phyloP scores from a whole-genome alignment of 2,888 invertebrate genomes.

The Scaptomyza tumidula region DNA sequence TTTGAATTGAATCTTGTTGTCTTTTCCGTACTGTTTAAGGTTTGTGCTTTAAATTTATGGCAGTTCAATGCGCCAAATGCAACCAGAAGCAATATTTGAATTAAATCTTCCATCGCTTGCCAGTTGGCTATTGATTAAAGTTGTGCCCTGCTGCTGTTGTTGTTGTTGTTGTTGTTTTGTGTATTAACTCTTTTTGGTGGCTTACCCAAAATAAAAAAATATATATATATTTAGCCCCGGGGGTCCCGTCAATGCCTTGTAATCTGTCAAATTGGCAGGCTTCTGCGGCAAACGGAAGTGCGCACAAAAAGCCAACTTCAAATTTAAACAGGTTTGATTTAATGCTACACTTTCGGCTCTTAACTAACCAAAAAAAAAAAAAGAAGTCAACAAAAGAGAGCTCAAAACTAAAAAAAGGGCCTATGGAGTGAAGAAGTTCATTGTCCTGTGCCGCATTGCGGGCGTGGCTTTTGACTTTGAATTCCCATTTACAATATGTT shows the following conservation, averaged over 20 bases:
- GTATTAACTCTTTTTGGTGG: conserved; percentile 31
- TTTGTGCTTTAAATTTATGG: conserved; percentile 50
- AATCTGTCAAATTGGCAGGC: conserved; percentile 77
- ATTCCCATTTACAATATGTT: conserved; percentile 24
- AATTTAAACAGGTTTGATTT: conserved; percentile 73
- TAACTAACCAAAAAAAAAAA: background rate
- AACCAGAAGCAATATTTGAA: background rate
- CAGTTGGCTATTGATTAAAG: conserved; percentile 67
- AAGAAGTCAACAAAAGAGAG: background rate
- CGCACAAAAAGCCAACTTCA: conserved; percentile 52
- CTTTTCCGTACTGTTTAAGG: conserved; percentile 2
- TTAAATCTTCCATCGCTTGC: conserved; percentile 43
- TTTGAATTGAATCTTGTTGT: conserved; percentile 20
- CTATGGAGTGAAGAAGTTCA: conserved; percentile 49
- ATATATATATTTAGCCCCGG: conserved; percentile 9
- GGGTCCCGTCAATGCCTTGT: conserved; percentile 64
- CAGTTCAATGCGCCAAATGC: conserved; percentile 50
- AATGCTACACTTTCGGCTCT: conserved; percentile 40
- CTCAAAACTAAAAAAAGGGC: background rate
- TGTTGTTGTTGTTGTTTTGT: too few species aligned
- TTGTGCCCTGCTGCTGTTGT: conserved; percentile 11
- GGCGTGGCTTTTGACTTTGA: conserved; percentile 63
- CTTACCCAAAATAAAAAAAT: conserved; percentile 44
- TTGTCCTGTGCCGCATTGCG: conserved; percentile 41
- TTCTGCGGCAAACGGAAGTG: conserved; percentile 68